phyloP scores from a whole-genome alignment of 2,797 vertebrate species.

The Spinibarbus caldwelli region DNA sequence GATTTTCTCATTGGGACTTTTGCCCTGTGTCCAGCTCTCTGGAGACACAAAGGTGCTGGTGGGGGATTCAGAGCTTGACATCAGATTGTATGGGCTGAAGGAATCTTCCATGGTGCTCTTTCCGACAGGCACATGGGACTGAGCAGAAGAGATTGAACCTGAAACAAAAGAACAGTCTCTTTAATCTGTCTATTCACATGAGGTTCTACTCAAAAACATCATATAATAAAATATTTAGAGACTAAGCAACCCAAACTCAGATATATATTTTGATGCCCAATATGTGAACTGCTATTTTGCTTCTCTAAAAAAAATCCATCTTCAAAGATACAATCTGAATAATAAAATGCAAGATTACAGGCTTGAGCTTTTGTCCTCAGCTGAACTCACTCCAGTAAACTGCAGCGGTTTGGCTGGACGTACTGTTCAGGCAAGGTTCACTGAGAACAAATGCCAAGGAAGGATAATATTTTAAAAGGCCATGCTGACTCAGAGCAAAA shows the following conservation, averaged over 20 bases:
- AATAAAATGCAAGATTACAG: background rate
- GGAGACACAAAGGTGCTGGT: conserved; percentile 90
- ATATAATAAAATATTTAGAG: conserved; percentile 3
- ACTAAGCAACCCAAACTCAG: background rate
- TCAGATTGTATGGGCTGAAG: conserved; percentile 93
- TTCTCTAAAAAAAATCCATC: background rate
- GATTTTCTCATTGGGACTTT: conserved; percentile 93
- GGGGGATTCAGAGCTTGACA: conserved; percentile 90
- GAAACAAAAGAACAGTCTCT: background rate
- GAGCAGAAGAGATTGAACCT: conserved; percentile 87
- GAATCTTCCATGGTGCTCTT: conserved; percentile 94
- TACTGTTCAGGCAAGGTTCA: conserved; percentile 15
- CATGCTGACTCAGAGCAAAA: conserved; percentile 30
- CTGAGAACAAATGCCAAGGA: conserved; percentile 25
- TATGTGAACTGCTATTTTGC: background rate
- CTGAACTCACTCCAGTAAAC: conserved; percentile 15
- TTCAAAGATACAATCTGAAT: conserved; percentile 5
- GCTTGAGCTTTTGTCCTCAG: background rate
- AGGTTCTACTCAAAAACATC: background rate
- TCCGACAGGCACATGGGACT: conserved; percentile 87
- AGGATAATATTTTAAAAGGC: conserved; percentile 15
- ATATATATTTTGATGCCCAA: background rate
- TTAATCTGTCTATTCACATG: background rate
- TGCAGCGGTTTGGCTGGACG: background rate
- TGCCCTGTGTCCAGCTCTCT: conserved; percentile 97